phyloP scores from a whole-genome alignment of 1,140 invertebrate species.

The Pygmarrhopalites habei region DNA sequence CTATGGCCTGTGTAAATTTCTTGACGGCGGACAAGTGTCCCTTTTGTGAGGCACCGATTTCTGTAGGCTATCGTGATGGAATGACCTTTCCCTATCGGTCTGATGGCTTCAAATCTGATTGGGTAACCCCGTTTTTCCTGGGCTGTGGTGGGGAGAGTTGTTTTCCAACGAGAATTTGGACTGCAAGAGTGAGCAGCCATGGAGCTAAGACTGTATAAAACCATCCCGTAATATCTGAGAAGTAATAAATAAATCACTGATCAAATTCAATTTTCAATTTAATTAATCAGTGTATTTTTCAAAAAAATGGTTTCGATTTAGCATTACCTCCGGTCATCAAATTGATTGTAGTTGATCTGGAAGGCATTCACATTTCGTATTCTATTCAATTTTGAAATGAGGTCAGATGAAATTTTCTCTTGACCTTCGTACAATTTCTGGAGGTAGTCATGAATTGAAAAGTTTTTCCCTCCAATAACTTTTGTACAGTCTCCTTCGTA shows the following conservation, averaged over 20 bases:
- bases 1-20: slow-evolving; percentile 65
- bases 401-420: background rate
- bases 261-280: no score
- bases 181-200: slow-evolving; percentile 2
- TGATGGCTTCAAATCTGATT: slow-evolving; percentile 4
- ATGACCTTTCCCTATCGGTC: background rate
- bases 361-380: slow-evolving; percentile 4
- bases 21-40: slow-evolving; percentile 58
- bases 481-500: background rate
- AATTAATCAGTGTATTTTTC: background rate
- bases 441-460: background rate
- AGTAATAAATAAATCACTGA: no score
- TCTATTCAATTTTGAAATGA: background rate
- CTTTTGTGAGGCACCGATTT: slow-evolving; percentile 39
- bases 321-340: background rate
- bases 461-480: background rate
- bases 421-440: background rate
- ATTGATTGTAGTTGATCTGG: slow-evolving; percentile 4
- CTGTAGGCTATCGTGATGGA: slow-evolving; percentile 10
- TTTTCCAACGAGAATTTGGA: background rate
- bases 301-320: background rate
- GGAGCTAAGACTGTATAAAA: background rate
- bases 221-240: slow-evolving; percentile 14
- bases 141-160: background rate
- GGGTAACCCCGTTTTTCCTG: slow-evolving; percentile 1